Base-by-base conservation (phyloP, 2,888 invertebrate genomes). In the Volucella zonaria region DNA sequence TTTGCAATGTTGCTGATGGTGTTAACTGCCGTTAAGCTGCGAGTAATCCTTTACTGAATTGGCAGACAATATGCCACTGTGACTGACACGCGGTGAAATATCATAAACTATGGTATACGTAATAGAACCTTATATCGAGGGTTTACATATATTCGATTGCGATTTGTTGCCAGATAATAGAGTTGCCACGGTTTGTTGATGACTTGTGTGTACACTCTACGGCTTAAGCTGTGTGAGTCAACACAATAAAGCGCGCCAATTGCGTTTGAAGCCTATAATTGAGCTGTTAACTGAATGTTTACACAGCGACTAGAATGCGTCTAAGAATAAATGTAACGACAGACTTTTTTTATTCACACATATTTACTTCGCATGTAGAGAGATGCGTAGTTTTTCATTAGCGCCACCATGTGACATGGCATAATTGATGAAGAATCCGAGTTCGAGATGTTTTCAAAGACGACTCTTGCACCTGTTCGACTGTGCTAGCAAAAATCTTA, bases 301-400 rank as follows among this genome's bases (percentile, higher is more conserved):
- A 61, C 52, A 38, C 43, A 51, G 40, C 10, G 3, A 42, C 31
- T 42, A 23, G 40, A 66, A 52, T 76, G 59, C 18, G 52, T 43
- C 75, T 42, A 54, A 62, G 18, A 81, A 76, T 54, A 70, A 42
- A 73, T 52, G 52, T 18, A 42, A 31, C 43, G 49, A 51, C 58
- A 14, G 47, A 38, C 54, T 12, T 43, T 40, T n/a, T 43, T 52
- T 56, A 54, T 76, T 67, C 15, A 61, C 59, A 51, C 56, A 73
- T 82, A 68, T 61, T 64, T 74, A 78, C 78, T 78, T 74, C 68
- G 74, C 78, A 43, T 47, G 23, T 10, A 66, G 56, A 43, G 15
- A 68, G 70, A 56, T 43, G n/a, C 64, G 52, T 74, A 70, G 58
- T 52, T 47, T 82, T 59, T 64, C 56, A 82, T 82, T 79, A 78